Evolutionary conservation across 2,797 vertebrate species (phyloP).

Genomic region (Danio tinwini): DNA sequence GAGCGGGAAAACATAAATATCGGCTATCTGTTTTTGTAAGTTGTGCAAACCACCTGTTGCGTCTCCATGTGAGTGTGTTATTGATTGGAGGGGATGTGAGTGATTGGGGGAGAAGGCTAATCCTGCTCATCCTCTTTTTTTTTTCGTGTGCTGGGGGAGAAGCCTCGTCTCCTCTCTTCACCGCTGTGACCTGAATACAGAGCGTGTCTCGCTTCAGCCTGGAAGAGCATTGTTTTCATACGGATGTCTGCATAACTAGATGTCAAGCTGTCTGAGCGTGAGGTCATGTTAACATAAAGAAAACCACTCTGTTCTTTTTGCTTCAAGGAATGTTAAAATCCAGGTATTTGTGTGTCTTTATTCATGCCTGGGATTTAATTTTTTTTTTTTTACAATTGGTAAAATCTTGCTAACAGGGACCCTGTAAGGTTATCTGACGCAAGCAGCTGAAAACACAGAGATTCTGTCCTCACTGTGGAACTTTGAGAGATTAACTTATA

Average conservation of each 20-base stretch:
- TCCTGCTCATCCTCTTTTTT: slow-evolving; percentile 63
- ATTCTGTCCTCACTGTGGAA: slow-evolving; percentile 6
- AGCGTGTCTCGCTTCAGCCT: slow-evolving; percentile 67
- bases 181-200: slow-evolving; percentile 76
- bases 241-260: slow-evolving; percentile 76
- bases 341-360: slow-evolving; percentile 66
- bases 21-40: slow-evolving; percentile 58
- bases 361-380: slow-evolving; percentile 59
- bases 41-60: slow-evolving; percentile 59
- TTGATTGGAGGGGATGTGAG: slow-evolving; percentile 56
- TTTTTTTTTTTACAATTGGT: not conserved
- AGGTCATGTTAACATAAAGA: slow-evolving; percentile 74
- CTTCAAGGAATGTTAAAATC: slow-evolving; percentile 65
- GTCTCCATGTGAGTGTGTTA: slow-evolving; percentile 56
- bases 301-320: slow-evolving; percentile 64
- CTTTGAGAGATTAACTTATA: not conserved
- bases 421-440: slow-evolving; percentile 38
- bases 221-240: slow-evolving; percentile 63
- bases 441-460: slow-evolving; percentile 39
- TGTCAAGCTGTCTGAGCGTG: slow-evolving; percentile 70
- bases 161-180: slow-evolving; percentile 65
- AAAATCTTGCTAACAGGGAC: slow-evolving; percentile 22
- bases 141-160: slow-evolving; percentile 63
- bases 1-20: slow-evolving; percentile 52
- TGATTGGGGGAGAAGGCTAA: slow-evolving; percentile 63